phyloP scores from a whole-genome alignment of 2,888 invertebrate genomes.

The Drosophila leonis region DNA sequence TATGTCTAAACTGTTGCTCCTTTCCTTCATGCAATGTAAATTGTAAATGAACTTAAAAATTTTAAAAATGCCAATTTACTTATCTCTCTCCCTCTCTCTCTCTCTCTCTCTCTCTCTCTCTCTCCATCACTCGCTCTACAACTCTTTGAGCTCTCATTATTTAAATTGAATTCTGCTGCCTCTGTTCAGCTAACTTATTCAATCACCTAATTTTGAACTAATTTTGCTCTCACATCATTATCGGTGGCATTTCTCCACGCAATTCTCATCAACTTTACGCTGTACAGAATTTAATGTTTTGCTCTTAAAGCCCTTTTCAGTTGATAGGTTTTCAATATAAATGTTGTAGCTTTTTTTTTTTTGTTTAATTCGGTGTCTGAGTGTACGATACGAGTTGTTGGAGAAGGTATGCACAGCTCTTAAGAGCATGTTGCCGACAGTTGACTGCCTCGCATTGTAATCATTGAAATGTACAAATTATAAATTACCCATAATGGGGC shows the following conservation, averaged over 20 bases:
- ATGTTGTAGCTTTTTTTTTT: background rate
- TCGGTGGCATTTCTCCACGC: background rate
- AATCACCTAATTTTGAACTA: too few relatives aligned
- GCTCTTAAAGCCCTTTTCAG: background rate
- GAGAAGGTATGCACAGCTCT: conserved; percentile 19
- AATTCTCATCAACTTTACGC: background rate
- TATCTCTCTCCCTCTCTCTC: too few relatives aligned
- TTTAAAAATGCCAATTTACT: too few relatives aligned
- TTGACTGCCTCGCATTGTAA: conserved; percentile 54
- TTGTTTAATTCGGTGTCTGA: background rate
- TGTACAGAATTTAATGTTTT: background rate
- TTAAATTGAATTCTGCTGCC: too few relatives aligned
- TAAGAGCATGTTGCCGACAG: conserved; percentile 45
- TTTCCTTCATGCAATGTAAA: too few relatives aligned
- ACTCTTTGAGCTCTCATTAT: too few relatives aligned
- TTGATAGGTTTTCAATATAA: conserved; percentile 1
- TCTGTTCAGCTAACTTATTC: too few relatives aligned
- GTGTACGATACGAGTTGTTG: background rate
- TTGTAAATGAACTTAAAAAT: too few relatives aligned
- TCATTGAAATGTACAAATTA: conserved; percentile 78
- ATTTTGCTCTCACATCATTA: too few relatives aligned
- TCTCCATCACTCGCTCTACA: too few relatives aligned
- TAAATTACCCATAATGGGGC: conserved; percentile 75
- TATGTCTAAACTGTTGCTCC: too few relatives aligned
- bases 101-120: too few relatives aligned